phyloP scores from a whole-genome alignment of 2,888 invertebrate species.

The Troglohyphantes excavatus region DNA sequence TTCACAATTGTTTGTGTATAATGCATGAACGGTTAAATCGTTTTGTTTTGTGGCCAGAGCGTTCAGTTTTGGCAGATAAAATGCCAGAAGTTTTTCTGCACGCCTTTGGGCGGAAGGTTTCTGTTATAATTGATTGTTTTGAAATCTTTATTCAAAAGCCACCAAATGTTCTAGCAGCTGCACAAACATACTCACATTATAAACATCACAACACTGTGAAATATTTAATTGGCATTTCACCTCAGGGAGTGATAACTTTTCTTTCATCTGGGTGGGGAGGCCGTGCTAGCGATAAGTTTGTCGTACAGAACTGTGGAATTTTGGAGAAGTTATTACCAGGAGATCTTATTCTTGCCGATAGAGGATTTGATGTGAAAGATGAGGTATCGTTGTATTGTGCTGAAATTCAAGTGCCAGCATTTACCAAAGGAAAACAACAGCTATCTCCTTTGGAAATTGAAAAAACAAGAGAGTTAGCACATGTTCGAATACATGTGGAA shows the following conservation, averaged over 20 bases:
- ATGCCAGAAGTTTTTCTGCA: neutral
- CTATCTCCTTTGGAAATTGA: neutral
- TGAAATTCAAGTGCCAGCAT: neutral
- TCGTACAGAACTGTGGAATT: neutral
- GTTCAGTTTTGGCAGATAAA: neutral
- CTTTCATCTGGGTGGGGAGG: neutral
- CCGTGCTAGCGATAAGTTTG: neutral
- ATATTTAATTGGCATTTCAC: neutral
- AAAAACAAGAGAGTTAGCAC: neutral
- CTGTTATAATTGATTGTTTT: neutral
- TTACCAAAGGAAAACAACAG: neutral
- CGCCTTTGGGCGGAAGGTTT: neutral
- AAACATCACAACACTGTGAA: neutral
- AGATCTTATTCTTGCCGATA: neutral
- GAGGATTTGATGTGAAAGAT: neutral
- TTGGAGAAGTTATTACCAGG: constrained; percentile 2
- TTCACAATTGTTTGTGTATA: neutral
- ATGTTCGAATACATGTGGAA: neutral
- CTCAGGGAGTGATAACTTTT: neutral
- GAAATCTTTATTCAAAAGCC: neutral
- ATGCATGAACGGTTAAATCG: neutral
- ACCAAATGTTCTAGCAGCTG: neutral
- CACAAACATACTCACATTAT: neutral
- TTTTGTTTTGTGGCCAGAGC: neutral
- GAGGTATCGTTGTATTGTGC: neutral